Base-by-base conservation (phyloP, 2,113 vertebrate genomes). In the Urocolius indicus region DNA sequence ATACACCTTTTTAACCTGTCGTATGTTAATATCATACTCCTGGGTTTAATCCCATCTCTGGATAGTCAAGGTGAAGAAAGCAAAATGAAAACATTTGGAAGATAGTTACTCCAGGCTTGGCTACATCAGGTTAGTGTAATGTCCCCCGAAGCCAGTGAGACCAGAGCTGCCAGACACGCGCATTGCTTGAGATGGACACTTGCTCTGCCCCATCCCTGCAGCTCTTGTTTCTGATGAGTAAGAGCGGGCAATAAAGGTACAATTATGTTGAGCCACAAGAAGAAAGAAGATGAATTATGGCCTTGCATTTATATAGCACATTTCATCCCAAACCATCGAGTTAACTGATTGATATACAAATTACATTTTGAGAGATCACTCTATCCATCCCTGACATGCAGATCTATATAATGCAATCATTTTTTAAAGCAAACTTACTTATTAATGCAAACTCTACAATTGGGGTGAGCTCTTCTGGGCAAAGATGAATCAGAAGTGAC, bases 401-500 rank as follows among this genome's bases (percentile, higher is more conserved):
- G 76, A 86, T 90, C 85, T 87, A 88, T 90, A 73, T n/a, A 95
- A 93, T 21, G 57, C 65, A 61, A 94, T 93, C 92, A 95, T 43
- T 95, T 96, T 96, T 96, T 95, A 96, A 97, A 96, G 90, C 88
- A 96, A 96, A 91, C 78, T 90, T 49, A 89, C 78, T 95, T 96
- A 96, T 89, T 94, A 96, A 94, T 96, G 91, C 88, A 84, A 94
- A 76, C 79, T 78, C 88, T 94, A 88, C 93, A 89, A 92, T 74
- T 91, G 90, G 91, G 94, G 94, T 95, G 93, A 97, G 84, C 73
- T 95, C 92, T 96, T 84, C 61, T 87, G 93, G 78, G 87, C 73
- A 85, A 78, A 95, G 86, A 93, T 95, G 93, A 96, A 97, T 97
- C 84, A 90, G 94, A 91, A 88, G 72, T 93, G 96, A 95, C 91